phyloP scores from a whole-genome alignment of 2,888 invertebrate species.

The Hoplodrina ambigua region DNA sequence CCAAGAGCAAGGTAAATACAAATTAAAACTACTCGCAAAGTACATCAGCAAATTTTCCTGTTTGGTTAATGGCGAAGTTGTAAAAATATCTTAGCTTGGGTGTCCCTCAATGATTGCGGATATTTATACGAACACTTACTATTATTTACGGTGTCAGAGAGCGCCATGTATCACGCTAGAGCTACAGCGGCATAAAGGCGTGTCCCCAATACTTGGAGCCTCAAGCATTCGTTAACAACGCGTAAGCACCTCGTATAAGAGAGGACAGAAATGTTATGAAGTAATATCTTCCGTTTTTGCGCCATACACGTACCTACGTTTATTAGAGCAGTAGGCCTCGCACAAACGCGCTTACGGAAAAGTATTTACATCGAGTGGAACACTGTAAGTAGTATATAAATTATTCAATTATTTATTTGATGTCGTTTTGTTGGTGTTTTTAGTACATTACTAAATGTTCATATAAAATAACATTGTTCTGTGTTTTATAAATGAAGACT shows the following conservation, averaged over 20 bases:
- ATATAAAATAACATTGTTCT: too few relatives aligned
- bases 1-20: constrained; percentile 47
- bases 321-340: not conserved
- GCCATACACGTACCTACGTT: not conserved
- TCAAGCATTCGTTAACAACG: constrained; percentile 57
- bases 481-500: too few relatives aligned
- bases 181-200: constrained; percentile 43
- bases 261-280: constrained; percentile 42
- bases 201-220: constrained; percentile 37
- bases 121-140: constrained; percentile 63
- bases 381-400: too few relatives aligned
- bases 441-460: too few relatives aligned
- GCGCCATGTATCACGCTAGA: constrained; percentile 45
- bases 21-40: constrained; percentile 56
- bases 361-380: too few relatives aligned
- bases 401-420: too few relatives aligned
- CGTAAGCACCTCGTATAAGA: constrained; percentile 40
- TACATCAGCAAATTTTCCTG: constrained; percentile 54
- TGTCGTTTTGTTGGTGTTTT: too few relatives aligned
- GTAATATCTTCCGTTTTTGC: constrained; percentile 32
- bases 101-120: constrained; percentile 52
- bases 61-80: constrained; percentile 54
- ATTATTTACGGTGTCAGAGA: constrained; percentile 53
- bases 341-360: not conserved
- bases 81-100: constrained; percentile 34